Percentiles rank a stretch among this genome's conserved stretches.
Evolutionary conservation across 2,888 invertebrate species (phyloP).

Genomic region (Drosophila birchii): DNA sequence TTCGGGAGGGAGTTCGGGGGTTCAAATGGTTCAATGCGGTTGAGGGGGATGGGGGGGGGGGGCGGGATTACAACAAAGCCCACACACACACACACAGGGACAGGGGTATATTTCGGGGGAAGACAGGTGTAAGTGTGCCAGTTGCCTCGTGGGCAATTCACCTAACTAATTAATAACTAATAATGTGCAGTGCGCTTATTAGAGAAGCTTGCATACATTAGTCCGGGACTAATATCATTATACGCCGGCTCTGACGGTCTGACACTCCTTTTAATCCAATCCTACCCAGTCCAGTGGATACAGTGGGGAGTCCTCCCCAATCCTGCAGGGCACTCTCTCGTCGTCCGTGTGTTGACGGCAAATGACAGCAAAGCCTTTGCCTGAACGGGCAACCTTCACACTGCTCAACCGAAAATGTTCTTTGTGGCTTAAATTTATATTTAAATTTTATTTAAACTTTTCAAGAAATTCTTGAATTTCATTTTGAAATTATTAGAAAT

Average conservation of each 20-base stretch:
- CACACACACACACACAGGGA: not conserved
- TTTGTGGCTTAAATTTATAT: not conserved
- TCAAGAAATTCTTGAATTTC: no score
- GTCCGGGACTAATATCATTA: constrained; percentile 70
- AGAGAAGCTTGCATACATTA: constrained; percentile 70
- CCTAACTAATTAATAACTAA: constrained; percentile 75
- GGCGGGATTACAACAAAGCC: constrained; percentile 54
- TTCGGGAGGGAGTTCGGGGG: constrained; percentile 10
- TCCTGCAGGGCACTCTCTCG: not conserved
- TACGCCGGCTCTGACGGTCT: constrained; percentile 37
- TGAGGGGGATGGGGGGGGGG: not conserved
- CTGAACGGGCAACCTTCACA: not conserved
- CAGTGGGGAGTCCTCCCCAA: not conserved
- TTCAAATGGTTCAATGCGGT: constrained; percentile 46
- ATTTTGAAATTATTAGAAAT: no score
- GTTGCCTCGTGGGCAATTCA: constrained; percentile 44
- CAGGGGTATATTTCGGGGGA: not conserved
- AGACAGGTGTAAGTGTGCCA: not conserved
- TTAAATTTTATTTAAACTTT: no score
- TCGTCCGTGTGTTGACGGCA: constrained; percentile 16
- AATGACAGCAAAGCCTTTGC: constrained; percentile 9
- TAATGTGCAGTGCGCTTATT: constrained; percentile 77
- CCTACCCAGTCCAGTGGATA: not conserved
- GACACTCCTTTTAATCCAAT: constrained; percentile 7
- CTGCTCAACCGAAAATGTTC: not conserved